Base-by-base conservation (phyloP, 2,113 vertebrate species). In the Tetrao urogallus region DNA sequence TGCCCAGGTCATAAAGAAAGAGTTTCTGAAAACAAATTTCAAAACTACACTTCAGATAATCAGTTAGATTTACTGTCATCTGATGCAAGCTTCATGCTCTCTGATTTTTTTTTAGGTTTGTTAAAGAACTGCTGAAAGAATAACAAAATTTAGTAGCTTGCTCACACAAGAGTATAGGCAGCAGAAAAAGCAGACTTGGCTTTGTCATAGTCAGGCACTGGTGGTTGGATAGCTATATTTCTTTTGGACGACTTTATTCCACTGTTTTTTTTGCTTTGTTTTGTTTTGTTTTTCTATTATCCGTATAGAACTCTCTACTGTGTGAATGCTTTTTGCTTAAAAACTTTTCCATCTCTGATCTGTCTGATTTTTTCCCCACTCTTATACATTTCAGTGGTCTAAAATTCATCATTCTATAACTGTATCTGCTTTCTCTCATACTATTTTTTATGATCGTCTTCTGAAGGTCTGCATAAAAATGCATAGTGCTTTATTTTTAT, bases 401-500 rank as follows among this genome's bases (percentile, higher is more conserved):
- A 91, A 89, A 94, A 92, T 85, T 65, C 27, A 66, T 88, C 32
- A 54, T 88, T 91, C 85, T 88, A 56, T 89, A 92, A 57, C 36
- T 16, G 40, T 42, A 52, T 73, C 89, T 96, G 96, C 45, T 94
- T 93, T 96, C 82, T 77, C 56, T 91, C 75, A 64, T 73, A 58
- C 45, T 73, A 89, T 34, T 76, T 96, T 96, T 96, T 96, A 95
- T 1, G 9, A 91, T 71, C 28, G 8, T 6, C 12, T 91, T 89
- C 78, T 88, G 56, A 94, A 61, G 6, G 28, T 71, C 56, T 85
- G 50, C 28, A 58, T 76, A 85, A 92, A 80, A 67, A 89, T 88
- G 52, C 82, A 42, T 42, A 80, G 79, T 93, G 64, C 60, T 90
- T 93, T 50, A 90, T 76, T 94, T 96, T 96, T 96, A 96, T 91